Evolutionary conservation across 2,113 vertebrate genomes (phyloP), one percentile per base, ranked within the genome.

Genomic region (Mobula hypostoma): DNA sequence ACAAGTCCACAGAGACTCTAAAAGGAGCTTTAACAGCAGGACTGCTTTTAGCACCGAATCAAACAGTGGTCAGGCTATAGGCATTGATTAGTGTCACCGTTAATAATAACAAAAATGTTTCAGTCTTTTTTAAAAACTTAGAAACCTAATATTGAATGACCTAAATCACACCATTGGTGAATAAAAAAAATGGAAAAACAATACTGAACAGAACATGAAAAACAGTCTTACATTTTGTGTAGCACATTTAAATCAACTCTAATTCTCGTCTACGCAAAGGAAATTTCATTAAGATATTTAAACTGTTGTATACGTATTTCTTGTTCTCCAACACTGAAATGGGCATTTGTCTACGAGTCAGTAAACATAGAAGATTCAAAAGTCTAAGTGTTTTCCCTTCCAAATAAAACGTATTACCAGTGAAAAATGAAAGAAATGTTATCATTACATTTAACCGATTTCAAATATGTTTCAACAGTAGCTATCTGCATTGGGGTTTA

Each of bases 31-130:
- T 83, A 94, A 19, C 90, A 94, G 94, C 94, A 95, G 95, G 29
- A 32, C 79, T 87, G 82, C 19, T 29, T 94, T 94, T 95, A 95
- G 95, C 21, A 94, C 87, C 70, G 70, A 95, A 79, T 94, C 83
- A 95, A 95, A 94, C 85, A 90, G 94, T 0, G 90, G 94, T 91
- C 61, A 92, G 48, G 94, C 83, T 0, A 27, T 14, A 87, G 87
- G 68, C 24, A 92, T 56, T 80, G 24, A 88, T 58, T 94, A 95
- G 95, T 94, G 80, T 95, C 94, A 88, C 87, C 56, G 91, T 76
- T 74, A 93, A 76, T 93, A 74, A 72, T 8, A 93, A 74, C 36
- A 74, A 12, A 6, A 9, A 93, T 93, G 68, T 56, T 76, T 72
- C 36, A 93, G 70, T 76, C 91, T 74, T 3, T 74, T 76, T 93